A percentile compares a stretch with the other conserved stretches of the same genome.
phyloP scores from a whole-genome alignment of 2,888 invertebrate species.

The Scaptomyza parva region DNA sequence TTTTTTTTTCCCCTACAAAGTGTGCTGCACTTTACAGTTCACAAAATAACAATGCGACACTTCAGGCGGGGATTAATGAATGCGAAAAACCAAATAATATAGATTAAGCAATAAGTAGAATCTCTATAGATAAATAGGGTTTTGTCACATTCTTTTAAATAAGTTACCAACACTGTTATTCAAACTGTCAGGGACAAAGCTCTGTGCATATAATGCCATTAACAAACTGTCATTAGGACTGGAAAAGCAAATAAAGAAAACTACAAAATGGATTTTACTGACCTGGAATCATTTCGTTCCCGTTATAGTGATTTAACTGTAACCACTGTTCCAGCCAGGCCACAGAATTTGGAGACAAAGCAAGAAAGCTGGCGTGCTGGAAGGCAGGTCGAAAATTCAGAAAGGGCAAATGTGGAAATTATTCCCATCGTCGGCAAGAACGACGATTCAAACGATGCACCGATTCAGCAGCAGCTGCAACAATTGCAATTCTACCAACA shows the following conservation, averaged over 20 bases:
- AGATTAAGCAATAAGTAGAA: background rate
- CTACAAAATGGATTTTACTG: slow-evolving; percentile 55
- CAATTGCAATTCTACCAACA: slow-evolving; percentile 5
- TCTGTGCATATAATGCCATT: background rate
- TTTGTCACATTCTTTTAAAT: background rate
- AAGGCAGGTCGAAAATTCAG: background rate
- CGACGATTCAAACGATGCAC: background rate
- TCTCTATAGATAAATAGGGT: background rate
- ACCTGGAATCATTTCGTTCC: slow-evolving; percentile 65
- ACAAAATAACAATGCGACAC: slow-evolving; percentile 14
- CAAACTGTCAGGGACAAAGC: background rate
- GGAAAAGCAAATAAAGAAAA: background rate
- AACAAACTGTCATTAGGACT: background rate
- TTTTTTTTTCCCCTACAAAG: background rate
- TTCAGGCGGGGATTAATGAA: background rate
- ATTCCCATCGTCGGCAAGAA: slow-evolving; percentile 7
- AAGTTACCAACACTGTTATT: background rate
- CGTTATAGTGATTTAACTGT: slow-evolving; percentile 70
- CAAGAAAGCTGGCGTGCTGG: background rate
- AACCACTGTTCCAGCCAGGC: slow-evolving; percentile 51
- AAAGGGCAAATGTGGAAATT: slow-evolving; percentile 44
- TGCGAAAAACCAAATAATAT: background rate
- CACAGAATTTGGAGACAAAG: background rate
- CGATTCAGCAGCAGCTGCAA: slow-evolving; percentile 4
- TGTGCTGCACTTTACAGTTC: background rate